Percentiles rank a stretch among this genome's conserved stretches.
Evolutionary conservation across 1,140 invertebrate genomes (phyloP).

Genomic region (Berghia stephanieae): DNA sequence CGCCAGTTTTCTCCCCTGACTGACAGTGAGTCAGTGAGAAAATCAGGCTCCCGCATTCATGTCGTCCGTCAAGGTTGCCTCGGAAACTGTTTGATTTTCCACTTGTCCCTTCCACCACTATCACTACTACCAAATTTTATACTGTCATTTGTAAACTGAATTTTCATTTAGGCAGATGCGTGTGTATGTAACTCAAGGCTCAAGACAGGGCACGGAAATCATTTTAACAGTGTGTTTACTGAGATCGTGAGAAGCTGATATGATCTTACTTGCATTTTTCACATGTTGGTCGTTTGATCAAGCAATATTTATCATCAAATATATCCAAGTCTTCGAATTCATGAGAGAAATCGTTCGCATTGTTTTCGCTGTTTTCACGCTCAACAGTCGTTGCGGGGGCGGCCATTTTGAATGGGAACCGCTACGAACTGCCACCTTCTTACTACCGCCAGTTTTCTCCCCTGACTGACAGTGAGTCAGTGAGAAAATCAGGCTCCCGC

Average conservation of each 20-base stretch:
- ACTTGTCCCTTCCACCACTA: background rate
- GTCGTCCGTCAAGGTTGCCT: background rate
- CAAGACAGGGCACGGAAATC: background rate
- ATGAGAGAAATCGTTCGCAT: no score
- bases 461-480: background rate
- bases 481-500: background rate
- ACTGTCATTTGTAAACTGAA: background rate
- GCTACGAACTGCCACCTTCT: background rate
- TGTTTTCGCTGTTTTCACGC: no score
- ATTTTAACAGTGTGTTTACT: background rate
- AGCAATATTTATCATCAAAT: background rate
- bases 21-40: background rate
- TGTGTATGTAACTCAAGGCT: background rate
- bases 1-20: background rate
- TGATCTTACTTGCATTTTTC: constrained; percentile 25
- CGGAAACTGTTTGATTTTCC: background rate
- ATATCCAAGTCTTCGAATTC: constrained; percentile 13
- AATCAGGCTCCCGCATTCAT: background rate
- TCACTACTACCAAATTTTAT: background rate
- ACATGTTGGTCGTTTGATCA: constrained; percentile 17
- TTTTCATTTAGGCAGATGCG: background rate
- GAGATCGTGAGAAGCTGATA: background rate
- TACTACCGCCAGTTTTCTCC: background rate
- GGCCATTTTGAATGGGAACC: constrained; percentile 11
- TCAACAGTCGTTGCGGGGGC: background rate